Evolutionary conservation across 2,888 invertebrate species (phyloP).

Genomic region (Rambutsinella grinnellia): DNA sequence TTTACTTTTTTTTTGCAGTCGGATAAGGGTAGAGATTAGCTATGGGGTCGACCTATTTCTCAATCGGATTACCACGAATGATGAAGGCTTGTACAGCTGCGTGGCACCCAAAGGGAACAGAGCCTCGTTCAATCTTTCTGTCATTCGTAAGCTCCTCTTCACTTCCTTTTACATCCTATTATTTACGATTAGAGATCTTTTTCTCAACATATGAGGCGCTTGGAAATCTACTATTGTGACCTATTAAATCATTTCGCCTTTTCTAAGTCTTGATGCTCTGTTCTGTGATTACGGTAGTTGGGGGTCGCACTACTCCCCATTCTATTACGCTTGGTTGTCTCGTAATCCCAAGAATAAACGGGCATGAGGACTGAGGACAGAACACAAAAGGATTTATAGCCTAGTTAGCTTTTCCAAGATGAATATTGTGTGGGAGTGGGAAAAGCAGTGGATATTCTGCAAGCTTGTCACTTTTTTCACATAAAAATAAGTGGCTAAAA

Average conservation of each 20-base stretch:
- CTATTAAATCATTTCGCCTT: conserved; percentile 36
- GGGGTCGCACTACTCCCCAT: background rate
- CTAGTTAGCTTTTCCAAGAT: background rate
- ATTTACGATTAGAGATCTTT: no score
- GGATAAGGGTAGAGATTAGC: conserved; percentile 61
- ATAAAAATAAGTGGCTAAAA: conserved; percentile 1
- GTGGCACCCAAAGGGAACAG: conserved; percentile 50
- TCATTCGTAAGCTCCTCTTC: conserved; percentile 63
- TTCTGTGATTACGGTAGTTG: background rate
- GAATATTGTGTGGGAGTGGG: conserved; percentile 2
- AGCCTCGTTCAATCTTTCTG: conserved; percentile 64
- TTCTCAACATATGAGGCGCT: background rate
- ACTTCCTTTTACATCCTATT: conserved; percentile 12
- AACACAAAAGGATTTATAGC: conserved; percentile 26
- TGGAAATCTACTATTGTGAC: conserved; percentile 11
- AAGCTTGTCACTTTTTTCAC: conserved; percentile 11
- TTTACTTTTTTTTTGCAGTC: conserved; percentile 49
- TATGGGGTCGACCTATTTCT: conserved; percentile 65
- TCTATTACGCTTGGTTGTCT: background rate
- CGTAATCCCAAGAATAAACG: conserved; percentile 28
- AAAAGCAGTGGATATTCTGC: conserved; percentile 15
- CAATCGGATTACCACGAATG: conserved; percentile 63
- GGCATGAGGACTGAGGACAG: conserved; percentile 12
- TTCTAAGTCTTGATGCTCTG: conserved; percentile 1
- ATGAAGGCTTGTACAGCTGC: conserved; percentile 64